Evolutionary conservation across 2,113 vertebrate species (phyloP).

Genomic region (Psilopsiagon aymara): DNA sequence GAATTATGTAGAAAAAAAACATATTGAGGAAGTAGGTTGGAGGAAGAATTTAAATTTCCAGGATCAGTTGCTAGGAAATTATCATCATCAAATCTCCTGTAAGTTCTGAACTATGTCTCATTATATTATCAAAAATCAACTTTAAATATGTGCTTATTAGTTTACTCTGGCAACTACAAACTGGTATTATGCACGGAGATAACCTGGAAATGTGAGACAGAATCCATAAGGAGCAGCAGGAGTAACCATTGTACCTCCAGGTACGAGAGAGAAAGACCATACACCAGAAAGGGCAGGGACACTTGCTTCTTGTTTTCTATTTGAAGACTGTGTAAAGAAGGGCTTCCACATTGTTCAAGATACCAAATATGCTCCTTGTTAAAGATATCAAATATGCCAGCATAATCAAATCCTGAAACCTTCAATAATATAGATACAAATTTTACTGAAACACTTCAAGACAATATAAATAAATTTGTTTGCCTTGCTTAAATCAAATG

Average conservation of each 20-base stretch:
- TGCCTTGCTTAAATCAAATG: neutral
- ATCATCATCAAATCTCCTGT: neutral
- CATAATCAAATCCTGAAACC: neutral
- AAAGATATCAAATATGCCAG: neutral
- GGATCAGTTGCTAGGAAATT: conserved; percentile 9
- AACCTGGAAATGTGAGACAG: neutral
- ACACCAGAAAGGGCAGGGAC: neutral
- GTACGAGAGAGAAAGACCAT: neutral
- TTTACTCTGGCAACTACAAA: neutral
- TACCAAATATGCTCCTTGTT: neutral
- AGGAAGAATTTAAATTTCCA: conserved; percentile 7
- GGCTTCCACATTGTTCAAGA: neutral
- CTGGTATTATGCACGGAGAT: neutral
- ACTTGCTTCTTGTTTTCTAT: neutral
- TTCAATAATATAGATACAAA: neutral
- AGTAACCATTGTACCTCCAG: neutral
- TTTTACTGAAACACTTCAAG: neutral
- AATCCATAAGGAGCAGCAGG: neutral
- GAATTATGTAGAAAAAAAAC: neutral
- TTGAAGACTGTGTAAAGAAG: neutral
- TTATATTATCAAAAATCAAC: neutral
- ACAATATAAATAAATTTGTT: neutral
- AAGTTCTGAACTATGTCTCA: neutral
- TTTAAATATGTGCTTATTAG: neutral
- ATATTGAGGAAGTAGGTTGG: neutral